These are phyloP conservation scores for Drosophila subpulchrella DNA, from an alignment of 1,140 invertebrate genomes.

Conservation along the genomic window DNA sequence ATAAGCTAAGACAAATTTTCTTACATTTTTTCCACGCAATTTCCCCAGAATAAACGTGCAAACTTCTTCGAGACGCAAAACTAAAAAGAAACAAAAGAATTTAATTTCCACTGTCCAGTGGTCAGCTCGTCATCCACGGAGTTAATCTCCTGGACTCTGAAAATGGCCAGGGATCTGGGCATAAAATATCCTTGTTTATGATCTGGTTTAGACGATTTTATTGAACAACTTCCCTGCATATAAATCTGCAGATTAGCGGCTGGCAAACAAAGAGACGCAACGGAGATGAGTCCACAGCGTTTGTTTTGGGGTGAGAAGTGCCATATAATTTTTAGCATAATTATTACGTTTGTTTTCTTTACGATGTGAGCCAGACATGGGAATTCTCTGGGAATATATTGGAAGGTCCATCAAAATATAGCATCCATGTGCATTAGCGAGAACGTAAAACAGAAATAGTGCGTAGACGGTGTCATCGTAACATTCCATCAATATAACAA, in stretches of 20 bases:
- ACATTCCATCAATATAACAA: conserved; percentile 76
- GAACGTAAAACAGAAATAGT: conserved; percentile 55
- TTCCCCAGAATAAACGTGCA: conserved; percentile 46
- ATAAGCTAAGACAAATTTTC: background rate
- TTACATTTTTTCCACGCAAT: conserved; percentile 52
- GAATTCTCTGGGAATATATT: conserved; percentile 31
- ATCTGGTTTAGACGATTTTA: conserved; percentile 83
- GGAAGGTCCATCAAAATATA: conserved; percentile 32
- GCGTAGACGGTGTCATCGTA: conserved; percentile 36
- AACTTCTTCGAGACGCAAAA: conserved; percentile 42
- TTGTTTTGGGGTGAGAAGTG: conserved; percentile 71
- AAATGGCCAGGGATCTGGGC: conserved; percentile 49
- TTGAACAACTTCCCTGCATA: conserved; percentile 84
- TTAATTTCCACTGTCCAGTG: conserved; percentile 27
- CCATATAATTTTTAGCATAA: conserved; percentile 83
- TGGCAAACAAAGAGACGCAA: conserved; percentile 38
- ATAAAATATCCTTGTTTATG: conserved; percentile 83
- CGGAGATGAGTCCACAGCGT: conserved; percentile 13
- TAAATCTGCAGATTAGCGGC: conserved; percentile 82
- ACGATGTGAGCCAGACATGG: conserved; percentile 56
- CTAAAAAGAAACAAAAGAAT: conserved; percentile 25
- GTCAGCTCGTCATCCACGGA: conserved; percentile 46
- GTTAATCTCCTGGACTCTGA: conserved; percentile 59
- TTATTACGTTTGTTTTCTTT: conserved; percentile 81
- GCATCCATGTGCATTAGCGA: conserved; percentile 44